Evolutionary conservation across 2,797 vertebrate species (phyloP), one percentile per base, ranked within the genome.

Genomic region (Odontamblyopus rebecca): DNA sequence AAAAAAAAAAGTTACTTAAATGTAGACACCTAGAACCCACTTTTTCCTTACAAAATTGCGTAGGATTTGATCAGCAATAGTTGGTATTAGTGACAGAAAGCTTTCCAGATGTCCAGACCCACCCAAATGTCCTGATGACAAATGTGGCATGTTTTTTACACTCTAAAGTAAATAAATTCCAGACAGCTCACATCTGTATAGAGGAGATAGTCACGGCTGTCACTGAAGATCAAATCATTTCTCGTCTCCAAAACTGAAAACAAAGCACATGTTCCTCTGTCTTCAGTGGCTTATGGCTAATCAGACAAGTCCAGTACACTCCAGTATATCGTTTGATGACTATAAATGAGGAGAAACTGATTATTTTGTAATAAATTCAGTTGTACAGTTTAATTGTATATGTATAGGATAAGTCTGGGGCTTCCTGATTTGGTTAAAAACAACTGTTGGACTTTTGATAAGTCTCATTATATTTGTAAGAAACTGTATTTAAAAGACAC

Each of bases 191-290:
- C 67, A 75, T 84, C 79, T 82, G 79, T 54, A 56, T 63, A 76
- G 81, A 79, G 74, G 35, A 83, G 84, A 90, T 88, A 86, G 85
- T 85, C 83, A 84, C 75, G 85, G 79, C 75, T 87, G 84, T 88
- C 88, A 82, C 68, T 51, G 63, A 26, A 56, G 54, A 85, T 89
- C 73, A 73, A 77, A 32, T 86, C 77, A 79, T 80, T 11, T 51
- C 51, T 69, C 66, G 32, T 77, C 51, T 60, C 54, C 61, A 67
- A 67, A 83, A 80, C 72, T 62, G 65, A 71, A 78, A 69, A 75
- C 67, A 77, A 82, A 77, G 71, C 68, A 71, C 67, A 71, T 41
- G 61, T 35, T 53, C 80, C 81, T 82, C 59, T 74, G 30, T 66
- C 23, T 64, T 71, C 64, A 48, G 51, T 69, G 53, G 67, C 70